Conservation (phyloP, 2,797 vertebrate genomes). For the Neosilurus hyrtlii region DNA sequence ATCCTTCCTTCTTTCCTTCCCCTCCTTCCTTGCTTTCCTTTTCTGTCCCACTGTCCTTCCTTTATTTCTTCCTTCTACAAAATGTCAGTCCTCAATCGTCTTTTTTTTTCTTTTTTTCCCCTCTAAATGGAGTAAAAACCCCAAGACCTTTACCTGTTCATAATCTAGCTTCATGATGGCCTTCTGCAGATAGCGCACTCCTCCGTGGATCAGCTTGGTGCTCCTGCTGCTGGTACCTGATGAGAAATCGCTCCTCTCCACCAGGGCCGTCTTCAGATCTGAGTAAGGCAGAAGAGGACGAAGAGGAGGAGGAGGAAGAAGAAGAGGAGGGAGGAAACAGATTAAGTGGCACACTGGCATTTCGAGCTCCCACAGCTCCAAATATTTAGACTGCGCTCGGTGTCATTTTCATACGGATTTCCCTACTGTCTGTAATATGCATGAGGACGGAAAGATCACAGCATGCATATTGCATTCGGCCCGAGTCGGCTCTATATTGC, state of each 20-base stretch:
- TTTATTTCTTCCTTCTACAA: neutral
- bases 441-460: conserved; percentile 51
- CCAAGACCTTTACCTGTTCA: conserved; percentile 87
- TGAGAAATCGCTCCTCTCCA: conserved; percentile 94
- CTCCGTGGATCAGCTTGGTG: conserved; percentile 97
- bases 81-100: conserved; percentile 39
- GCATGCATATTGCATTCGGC: conserved; percentile 52
- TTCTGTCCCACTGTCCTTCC: neutral
- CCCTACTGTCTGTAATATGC: conserved; percentile 52
- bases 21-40: neutral
- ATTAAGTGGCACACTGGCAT: conserved; percentile 56
- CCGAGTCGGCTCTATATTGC: conserved; percentile 30
- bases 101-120: no score
- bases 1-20: no score
- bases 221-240: conserved; percentile 97
- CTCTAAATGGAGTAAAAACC: conserved; percentile 35
- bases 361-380: conserved; percentile 52
- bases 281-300: conserved; percentile 41
- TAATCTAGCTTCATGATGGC: conserved; percentile 94
- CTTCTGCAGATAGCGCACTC: conserved; percentile 96
- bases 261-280: conserved; percentile 95
- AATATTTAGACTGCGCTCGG: conserved; percentile 54
- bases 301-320: conserved; percentile 15
- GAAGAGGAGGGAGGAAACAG: conserved; percentile 65
- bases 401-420: conserved; percentile 58